phyloP scores from a whole-genome alignment of 2,888 invertebrate genomes.

The Aspidiotus rigidus region DNA sequence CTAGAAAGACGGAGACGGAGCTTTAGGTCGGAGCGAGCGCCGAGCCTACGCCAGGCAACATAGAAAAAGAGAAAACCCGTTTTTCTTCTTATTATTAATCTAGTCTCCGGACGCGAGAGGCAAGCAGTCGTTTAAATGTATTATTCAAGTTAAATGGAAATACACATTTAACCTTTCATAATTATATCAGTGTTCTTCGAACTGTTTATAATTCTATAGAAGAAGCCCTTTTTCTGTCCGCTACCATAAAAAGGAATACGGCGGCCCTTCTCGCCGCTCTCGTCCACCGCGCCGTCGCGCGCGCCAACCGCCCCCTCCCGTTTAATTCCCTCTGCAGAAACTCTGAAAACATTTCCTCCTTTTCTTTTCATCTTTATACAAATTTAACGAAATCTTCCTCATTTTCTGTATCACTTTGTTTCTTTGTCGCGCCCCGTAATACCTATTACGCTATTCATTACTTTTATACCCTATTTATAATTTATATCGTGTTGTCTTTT shows the following conservation, averaged over 20 bases:
- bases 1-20: neutral
- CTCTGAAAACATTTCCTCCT: slow-evolving; percentile 33
- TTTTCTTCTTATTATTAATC: slow-evolving; percentile 26
- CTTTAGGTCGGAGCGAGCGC: neutral
- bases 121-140: slow-evolving; percentile 32
- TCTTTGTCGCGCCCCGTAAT: slow-evolving; percentile 34
- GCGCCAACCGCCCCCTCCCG: neutral
- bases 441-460: slow-evolving; percentile 33
- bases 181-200: slow-evolving; percentile 34
- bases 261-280: slow-evolving; percentile 1
- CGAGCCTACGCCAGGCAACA: slow-evolving; percentile 13
- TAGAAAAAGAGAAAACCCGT: slow-evolving; percentile 18
- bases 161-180: slow-evolving; percentile 33
- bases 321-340: slow-evolving; percentile 21
- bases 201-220: slow-evolving; percentile 34
- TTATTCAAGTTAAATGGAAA: slow-evolving; percentile 32
- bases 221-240: slow-evolving; percentile 32
- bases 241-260: slow-evolving; percentile 27
- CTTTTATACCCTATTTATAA: slow-evolving; percentile 34
- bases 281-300: neutral
- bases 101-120: slow-evolving; percentile 19
- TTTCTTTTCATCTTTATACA: slow-evolving; percentile 33
- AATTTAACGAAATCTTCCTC: slow-evolving; percentile 34
- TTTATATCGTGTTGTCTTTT: slow-evolving; percentile 34
- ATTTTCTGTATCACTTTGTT: slow-evolving; percentile 34